These are phyloP conservation scores for Lagocephalus sceleratus DNA, from an alignment of 2,797 vertebrate species.

Conservation along the genomic window DNA sequence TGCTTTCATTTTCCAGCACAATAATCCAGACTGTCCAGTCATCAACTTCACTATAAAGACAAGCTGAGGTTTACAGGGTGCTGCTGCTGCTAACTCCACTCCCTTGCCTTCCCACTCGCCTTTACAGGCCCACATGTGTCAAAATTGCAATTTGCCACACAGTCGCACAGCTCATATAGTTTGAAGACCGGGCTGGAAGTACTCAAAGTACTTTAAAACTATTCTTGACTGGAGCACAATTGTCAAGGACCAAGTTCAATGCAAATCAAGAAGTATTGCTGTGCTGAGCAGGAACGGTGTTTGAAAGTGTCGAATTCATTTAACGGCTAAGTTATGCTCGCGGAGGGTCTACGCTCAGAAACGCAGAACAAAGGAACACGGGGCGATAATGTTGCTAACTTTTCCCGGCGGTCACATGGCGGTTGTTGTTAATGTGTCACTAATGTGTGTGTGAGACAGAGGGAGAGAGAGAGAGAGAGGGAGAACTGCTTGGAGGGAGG, in stretches of 20 bases:
- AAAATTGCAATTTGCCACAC: slow-evolving; percentile 9
- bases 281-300: slow-evolving; percentile 12
- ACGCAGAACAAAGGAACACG: slow-evolving; percentile 21
- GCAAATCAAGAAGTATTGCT: slow-evolving; percentile 29
- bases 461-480: slow-evolving; percentile 28
- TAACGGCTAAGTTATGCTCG: slow-evolving; percentile 18
- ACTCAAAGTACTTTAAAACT: slow-evolving; percentile 48
- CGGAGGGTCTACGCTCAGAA: slow-evolving; percentile 17
- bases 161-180: slow-evolving; percentile 26
- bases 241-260: slow-evolving; percentile 42
- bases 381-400: slow-evolving; percentile 49
- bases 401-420: slow-evolving; percentile 60
- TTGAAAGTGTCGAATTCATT: slow-evolving; percentile 4
- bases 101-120: too few relatives aligned
- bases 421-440: slow-evolving; percentile 56
- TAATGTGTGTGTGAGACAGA: slow-evolving; percentile 39
- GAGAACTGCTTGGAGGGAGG: slow-evolving; percentile 32
- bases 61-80: slow-evolving; percentile 40
- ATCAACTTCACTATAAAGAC: slow-evolving; percentile 65
- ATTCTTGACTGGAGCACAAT: slow-evolving; percentile 44
- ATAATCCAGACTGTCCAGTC: slow-evolving; percentile 73
- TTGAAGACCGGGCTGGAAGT: slow-evolving; percentile 38
- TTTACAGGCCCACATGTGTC: not conserved
- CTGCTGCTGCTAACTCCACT: slow-evolving; percentile 26
- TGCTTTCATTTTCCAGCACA: slow-evolving; percentile 76